A percentile compares a stretch with the other conserved stretches of the same genome.
Conservation (phyloP, 1,140 invertebrate genomes). For the Goniozus legneri region DNA sequence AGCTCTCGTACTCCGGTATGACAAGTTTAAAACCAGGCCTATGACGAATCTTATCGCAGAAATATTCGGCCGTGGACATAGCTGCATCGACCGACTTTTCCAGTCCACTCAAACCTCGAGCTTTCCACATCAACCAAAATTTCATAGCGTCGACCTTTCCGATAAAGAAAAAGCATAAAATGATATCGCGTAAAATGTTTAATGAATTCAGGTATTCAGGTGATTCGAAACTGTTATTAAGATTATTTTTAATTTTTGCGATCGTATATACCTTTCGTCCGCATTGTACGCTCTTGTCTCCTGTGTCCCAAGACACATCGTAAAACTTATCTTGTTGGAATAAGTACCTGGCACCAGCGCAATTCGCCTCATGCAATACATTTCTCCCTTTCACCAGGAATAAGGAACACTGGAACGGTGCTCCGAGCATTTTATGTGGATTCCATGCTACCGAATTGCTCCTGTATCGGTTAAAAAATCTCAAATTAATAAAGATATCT, state of each 20-base stretch:
- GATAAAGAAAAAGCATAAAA: conserved; percentile 1
- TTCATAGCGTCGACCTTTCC: conserved; percentile 82
- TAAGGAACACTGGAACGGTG: conserved; percentile 82
- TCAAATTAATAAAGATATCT: not conserved
- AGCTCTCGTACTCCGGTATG: conserved; percentile 63
- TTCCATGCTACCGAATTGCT: conserved; percentile 89
- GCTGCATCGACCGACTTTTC: conserved; percentile 61
- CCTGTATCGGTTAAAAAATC: conserved; percentile 41
- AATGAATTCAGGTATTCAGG: not conserved
- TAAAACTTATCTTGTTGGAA: conserved; percentile 95
- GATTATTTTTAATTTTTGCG: not conserved
- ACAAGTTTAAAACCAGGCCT: conserved; percentile 63
- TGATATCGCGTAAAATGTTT: too few relatives aligned
- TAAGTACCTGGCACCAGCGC: conserved; percentile 76
- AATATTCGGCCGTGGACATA: conserved; percentile 62
- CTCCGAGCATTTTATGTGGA: conserved; percentile 89
- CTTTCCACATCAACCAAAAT: conserved; percentile 91
- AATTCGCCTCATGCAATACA: conserved; percentile 71
- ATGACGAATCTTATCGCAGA: conserved; percentile 48
- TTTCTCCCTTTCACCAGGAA: conserved; percentile 69
- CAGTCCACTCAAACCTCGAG: conserved; percentile 64
- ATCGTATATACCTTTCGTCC: conserved; percentile 68
- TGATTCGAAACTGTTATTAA: not conserved
- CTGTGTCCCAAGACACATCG: conserved; percentile 83
- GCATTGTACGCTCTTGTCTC: conserved; percentile 91